Base-by-base conservation (phyloP, 2,888 invertebrate genomes). In the Mythimna pallens region DNA sequence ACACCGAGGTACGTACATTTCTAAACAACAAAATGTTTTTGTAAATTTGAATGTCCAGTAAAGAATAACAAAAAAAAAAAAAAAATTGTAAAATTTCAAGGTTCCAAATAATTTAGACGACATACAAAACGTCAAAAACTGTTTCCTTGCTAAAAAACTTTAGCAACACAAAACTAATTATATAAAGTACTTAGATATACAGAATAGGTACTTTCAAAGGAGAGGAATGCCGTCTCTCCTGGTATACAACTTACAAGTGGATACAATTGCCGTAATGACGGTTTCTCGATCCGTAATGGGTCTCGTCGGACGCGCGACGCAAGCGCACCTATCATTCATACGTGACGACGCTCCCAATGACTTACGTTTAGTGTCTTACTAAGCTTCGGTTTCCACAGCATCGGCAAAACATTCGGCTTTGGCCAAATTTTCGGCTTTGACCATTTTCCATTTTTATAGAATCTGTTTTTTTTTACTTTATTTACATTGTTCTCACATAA, bases 281-380 rank as follows among this genome's bases (percentile, higher is more conserved):
- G 87, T 88, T 90, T 91, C 92, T 91, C 88, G 84, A 86, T 88
- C 73, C 79, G 82, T 90, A 92, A 92, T 92, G 87, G 88, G 83
- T 81, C 80, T 80, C 88, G 89, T 89, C 91, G 90, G 90, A 22
- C 73, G 75, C 40, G 40, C 83, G 75, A 64, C 75, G 71, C 81
- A 74, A 70, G 81, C 84, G 81, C 84, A 85, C 77, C 87, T 82
- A 86, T 86, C 87, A 86, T 85, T 84, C 87, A 85, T 89, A 91
- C 90, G 90, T 90, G 91, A 88, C 85, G 84, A 82, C 82, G 86
- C 80, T 87, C 86, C 86, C 86, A 89, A 90, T 89, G 88, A 83
- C 78, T 77, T 81, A 71, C 70, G 83, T 66, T 88, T 58, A 58
- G 58, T 36, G 58, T n/a, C 20, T 5, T 20, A 2, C 34, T 20